phyloP scores from a whole-genome alignment of 64 coral and sea anemone genomes.

The Trachythela sp. region DNA sequence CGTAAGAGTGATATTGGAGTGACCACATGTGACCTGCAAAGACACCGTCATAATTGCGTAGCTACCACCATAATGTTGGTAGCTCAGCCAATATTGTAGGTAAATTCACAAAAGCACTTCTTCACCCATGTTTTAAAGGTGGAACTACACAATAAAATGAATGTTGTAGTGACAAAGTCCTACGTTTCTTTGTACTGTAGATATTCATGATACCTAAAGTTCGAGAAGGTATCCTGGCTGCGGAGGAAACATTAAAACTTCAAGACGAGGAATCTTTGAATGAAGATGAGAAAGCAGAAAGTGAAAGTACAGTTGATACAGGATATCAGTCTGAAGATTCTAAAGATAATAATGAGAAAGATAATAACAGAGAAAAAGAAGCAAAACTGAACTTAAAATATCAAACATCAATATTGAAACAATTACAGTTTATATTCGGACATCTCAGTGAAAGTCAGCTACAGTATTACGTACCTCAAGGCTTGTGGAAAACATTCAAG shows the following conservation, averaged over 20 bases:
- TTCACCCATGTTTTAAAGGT: no score
- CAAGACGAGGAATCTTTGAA: slow-evolving; percentile 77
- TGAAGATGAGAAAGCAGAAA: slow-evolving; percentile 81
- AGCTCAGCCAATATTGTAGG: no score
- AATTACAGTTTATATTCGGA: slow-evolving; percentile 96
- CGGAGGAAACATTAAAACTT: slow-evolving; percentile 63
- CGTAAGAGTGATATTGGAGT: no score
- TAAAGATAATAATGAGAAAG: slow-evolving; percentile 58
- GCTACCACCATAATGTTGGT: no score
- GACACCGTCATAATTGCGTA: no score
- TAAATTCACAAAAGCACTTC: no score
- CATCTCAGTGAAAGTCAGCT: slow-evolving; percentile 91
- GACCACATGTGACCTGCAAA: no score
- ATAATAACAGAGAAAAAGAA: slow-evolving; percentile 58
- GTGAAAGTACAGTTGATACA: slow-evolving; percentile 67
- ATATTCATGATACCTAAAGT: slow-evolving; percentile 96
- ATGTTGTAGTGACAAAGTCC: neutral
- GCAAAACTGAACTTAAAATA: slow-evolving; percentile 53
- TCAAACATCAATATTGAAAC: slow-evolving; percentile 68
- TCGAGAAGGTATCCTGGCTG: slow-evolving; percentile 69
- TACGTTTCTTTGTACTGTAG: slow-evolving; percentile 25
- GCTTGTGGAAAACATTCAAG: slow-evolving; percentile 99
- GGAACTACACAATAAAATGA: no score
- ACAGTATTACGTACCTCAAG: slow-evolving; percentile 90
- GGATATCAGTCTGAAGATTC: slow-evolving; percentile 70